These are phyloP conservation scores for Fulica atra DNA, from an alignment of 2,113 vertebrate species.

Conservation along the genomic window DNA sequence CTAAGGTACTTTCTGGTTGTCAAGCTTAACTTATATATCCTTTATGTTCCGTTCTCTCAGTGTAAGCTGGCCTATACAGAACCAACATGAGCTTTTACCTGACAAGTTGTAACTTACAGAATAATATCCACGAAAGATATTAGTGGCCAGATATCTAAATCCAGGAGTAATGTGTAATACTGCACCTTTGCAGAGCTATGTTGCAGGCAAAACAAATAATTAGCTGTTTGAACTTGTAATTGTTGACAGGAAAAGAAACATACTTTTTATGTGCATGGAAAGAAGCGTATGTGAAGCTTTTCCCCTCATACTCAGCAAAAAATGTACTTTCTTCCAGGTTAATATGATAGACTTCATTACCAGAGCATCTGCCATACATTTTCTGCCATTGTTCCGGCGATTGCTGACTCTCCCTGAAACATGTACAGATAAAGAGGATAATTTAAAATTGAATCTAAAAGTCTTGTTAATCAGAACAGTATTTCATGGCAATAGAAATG, in stretches of 20 bases:
- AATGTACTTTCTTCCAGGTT: slow-evolving; percentile 93
- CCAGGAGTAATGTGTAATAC: neutral
- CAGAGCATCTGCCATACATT: slow-evolving; percentile 94
- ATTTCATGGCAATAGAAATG: neutral
- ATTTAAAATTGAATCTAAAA: neutral
- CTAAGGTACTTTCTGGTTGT: neutral
- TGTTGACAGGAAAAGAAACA: slow-evolving; percentile 54
- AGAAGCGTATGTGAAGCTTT: slow-evolving; percentile 96
- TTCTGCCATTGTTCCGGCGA: slow-evolving; percentile 96
- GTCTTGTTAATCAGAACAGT: neutral
- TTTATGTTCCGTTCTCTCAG: neutral
- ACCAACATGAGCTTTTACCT: neutral
- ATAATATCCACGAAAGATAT: neutral
- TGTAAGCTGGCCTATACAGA: neutral
- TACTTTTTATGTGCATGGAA: slow-evolving; percentile 98
- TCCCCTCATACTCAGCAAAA: slow-evolving; percentile 94
- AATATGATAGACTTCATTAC: slow-evolving; percentile 97
- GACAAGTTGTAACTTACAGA: neutral
- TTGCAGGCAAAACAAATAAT: neutral
- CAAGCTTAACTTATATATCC: neutral
- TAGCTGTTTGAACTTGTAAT: neutral
- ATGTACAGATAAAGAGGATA: neutral
- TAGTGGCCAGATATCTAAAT: neutral
- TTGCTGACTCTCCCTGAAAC: slow-evolving; percentile 91
- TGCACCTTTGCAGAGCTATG: neutral